These are phyloP conservation scores for Apodemia mormo DNA, from an alignment of 2,888 invertebrate species.

Conservation along the genomic window DNA sequence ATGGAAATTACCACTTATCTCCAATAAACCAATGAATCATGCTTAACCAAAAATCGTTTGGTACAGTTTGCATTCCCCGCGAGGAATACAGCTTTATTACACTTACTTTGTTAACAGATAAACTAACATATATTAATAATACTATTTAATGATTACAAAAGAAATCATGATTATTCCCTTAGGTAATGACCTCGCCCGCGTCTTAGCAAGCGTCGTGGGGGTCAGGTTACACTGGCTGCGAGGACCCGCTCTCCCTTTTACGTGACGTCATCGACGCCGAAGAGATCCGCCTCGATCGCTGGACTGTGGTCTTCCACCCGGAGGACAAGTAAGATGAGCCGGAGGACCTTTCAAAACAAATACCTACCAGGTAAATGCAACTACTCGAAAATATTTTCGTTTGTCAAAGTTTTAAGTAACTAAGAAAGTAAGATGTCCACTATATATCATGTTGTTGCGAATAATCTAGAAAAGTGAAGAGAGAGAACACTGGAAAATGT, in stretches of 20 bases:
- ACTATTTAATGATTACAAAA: background rate
- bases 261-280: conserved; percentile 99
- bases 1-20: no score
- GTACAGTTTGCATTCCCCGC: no score
- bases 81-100: no score
- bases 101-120: no score
- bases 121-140: no score
- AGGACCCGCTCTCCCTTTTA: conserved; percentile 87
- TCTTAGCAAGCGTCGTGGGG: conserved; percentile 94
- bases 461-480: no score
- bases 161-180: conserved; percentile 22
- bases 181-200: conserved; percentile 99
- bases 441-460: no score
- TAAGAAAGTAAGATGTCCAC: no score
- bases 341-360: conserved; percentile 87
- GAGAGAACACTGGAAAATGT: no score
- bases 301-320: conserved; percentile 99
- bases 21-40: no score
- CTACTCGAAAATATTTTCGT: conserved; percentile 40
- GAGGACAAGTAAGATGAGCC: conserved; percentile 93
- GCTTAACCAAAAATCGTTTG: no score
- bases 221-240: conserved; percentile 97
- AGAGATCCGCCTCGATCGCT: conserved; percentile 97
- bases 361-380: no score
- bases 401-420: background rate